Evolutionary conservation across 2,888 invertebrate genomes (phyloP).

Genomic region (Macaria liturata): DNA sequence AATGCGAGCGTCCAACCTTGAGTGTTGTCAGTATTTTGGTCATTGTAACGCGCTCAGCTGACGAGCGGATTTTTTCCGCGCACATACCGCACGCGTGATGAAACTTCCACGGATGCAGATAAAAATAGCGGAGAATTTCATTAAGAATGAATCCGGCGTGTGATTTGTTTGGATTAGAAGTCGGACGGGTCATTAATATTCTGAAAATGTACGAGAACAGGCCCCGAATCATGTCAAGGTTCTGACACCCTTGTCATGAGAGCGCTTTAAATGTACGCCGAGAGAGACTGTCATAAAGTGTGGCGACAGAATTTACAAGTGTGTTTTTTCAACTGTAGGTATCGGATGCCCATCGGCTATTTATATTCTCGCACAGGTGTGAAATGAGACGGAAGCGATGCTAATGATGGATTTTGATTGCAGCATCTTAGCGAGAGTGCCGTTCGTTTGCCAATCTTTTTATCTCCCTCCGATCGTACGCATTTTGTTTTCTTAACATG

Average conservation of each 20-base stretch:
- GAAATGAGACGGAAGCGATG: constrained; percentile 31
- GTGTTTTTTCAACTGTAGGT: constrained; percentile 14
- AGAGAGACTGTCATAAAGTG: constrained; percentile 31
- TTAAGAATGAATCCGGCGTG: constrained; percentile 45
- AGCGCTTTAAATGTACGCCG: constrained; percentile 36
- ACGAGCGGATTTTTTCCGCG: constrained; percentile 48
- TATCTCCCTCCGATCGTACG: constrained; percentile 1
- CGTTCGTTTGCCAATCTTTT: constrained; percentile 1
- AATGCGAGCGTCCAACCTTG: constrained; percentile 70
- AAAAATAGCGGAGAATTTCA: constrained; percentile 52
- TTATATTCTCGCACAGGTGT: constrained; percentile 35
- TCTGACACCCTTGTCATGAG: constrained; percentile 55
- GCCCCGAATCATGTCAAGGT: constrained; percentile 69
- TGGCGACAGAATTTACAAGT: constrained; percentile 21
- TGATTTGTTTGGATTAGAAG: constrained; percentile 53
- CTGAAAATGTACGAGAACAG: constrained; percentile 55
- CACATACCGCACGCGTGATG: constrained; percentile 36
- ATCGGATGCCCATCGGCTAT: constrained; percentile 25
- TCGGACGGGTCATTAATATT: constrained; percentile 52
- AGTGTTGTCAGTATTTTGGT: constrained; percentile 71
- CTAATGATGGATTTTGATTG: constrained; percentile 28
- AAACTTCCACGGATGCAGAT: constrained; percentile 30
- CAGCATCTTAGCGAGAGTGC: constrained; percentile 11
- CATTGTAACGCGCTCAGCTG: constrained; percentile 62
- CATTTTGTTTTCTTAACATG: constrained; percentile 8